These are phyloP conservation scores for Heloderma charlesbogerti DNA, from an alignment of 2,113 vertebrate species.

Conservation along the genomic window DNA sequence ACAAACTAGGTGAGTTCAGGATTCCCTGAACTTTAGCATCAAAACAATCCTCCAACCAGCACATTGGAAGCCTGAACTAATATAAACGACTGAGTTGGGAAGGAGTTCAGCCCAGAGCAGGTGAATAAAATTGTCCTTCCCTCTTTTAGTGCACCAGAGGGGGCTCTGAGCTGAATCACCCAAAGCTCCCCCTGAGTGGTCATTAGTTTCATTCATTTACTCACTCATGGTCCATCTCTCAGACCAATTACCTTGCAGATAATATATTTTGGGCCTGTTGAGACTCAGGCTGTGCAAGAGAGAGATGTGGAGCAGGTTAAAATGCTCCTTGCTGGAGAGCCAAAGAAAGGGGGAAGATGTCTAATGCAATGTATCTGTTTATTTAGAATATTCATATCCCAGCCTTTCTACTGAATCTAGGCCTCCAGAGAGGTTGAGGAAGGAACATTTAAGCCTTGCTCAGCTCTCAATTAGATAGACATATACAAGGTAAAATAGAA, in stretches of 20 bases:
- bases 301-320: not conserved
- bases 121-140: not conserved
- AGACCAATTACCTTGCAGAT: not conserved
- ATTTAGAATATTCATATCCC: not conserved
- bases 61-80: not conserved
- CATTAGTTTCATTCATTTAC: conserved; percentile 21
- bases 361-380: not conserved
- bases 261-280: conserved; percentile 8
- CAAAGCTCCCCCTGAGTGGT: not conserved
- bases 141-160: not conserved
- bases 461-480: not conserved
- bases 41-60: conserved; percentile 32
- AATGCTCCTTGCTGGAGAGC: not conserved
- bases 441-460: not conserved
- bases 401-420: not conserved
- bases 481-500: no score
- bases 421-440: not conserved
- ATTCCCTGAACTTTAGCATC: not conserved
- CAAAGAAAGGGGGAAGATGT: not conserved
- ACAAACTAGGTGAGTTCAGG: conserved; percentile 15
- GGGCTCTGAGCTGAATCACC: not conserved
- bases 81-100: not conserved
- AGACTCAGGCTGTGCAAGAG: not conserved
- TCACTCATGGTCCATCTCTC: not conserved
- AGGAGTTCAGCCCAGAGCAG: conserved; percentile 5